phyloP scores from a whole-genome alignment of 2,113 vertebrate species.

The Numenius arquata region DNA sequence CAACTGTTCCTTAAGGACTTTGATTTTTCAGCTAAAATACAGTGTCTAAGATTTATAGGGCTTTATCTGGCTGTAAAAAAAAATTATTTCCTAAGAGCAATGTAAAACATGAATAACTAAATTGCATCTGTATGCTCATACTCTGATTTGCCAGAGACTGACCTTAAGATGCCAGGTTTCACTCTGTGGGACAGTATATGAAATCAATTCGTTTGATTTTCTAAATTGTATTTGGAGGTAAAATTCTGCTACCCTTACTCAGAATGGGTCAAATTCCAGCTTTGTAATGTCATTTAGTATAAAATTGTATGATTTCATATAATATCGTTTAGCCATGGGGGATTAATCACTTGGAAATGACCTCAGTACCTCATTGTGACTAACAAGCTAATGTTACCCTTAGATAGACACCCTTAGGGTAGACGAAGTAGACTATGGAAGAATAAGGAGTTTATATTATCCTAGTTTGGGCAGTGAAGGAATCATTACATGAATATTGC shows the following conservation, averaged over 20 bases:
- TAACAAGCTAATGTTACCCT: background rate
- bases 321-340: background rate
- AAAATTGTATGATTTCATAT: background rate
- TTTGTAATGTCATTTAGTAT: background rate
- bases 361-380: background rate
- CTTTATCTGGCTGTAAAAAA: background rate
- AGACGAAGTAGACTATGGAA: background rate
- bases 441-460: background rate
- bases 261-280: background rate
- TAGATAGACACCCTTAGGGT: background rate
- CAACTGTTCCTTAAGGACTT: conserved; percentile 12
- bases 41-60: background rate
- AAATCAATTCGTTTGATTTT: background rate
- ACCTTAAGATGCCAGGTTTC: background rate
- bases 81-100: background rate
- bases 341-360: background rate
- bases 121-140: background rate
- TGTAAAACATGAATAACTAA: background rate
- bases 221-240: background rate
- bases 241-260: background rate
- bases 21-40: background rate
- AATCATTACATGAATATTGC: background rate
- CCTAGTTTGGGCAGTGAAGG: background rate
- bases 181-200: background rate
- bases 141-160: background rate